Base-by-base conservation (phyloP, 2,888 invertebrate species). In the Margaritifera margaritifera region DNA sequence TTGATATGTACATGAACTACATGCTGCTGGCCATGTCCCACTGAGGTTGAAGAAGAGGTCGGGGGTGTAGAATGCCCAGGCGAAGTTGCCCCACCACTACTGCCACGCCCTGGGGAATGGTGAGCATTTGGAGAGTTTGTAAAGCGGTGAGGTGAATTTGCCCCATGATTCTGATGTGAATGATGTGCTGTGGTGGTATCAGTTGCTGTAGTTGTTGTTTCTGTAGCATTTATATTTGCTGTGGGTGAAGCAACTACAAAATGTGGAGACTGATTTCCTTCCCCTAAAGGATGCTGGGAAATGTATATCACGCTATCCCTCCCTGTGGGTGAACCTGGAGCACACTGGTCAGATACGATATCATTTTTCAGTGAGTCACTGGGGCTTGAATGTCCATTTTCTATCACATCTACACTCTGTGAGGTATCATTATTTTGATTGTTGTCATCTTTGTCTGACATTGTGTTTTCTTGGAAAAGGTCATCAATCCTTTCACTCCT, bases 1-100 rank as follows among this genome's bases (percentile, higher is more conserved):
- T 94, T 93, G 81, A 94, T 93, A 89, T 94, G 94, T 85, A 94
- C 92, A 83, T 93, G 92, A 78, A 94, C 94, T 71, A 94, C 93
- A 87, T 93, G 93, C 84, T 93, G 93, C 42, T 79, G 80, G 3
- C 42, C 42, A 51, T 70, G 71, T 6, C 68, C 69, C 1, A 64
- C 56, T 18, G 55, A 57, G 27, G 63, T 63, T 62, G 60, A 65
- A 24, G 68, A 68, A 56, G 78, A 79, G 19, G 74, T 60, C 4
- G 80, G 71, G n/a, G 77, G 72, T 56, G 67, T 64, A 62, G 71
- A 74, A 27, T 75, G 74, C 66, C 67, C 74, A 15, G 74, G 75
- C 15, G 74, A 71, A 59, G 69, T 72, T 51, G 72, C 68, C 27
- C 74, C 78, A 53, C 77, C 75, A 52, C 66, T 68, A 58, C 69